phyloP scores from a whole-genome alignment of 1,140 invertebrate genomes.

The Metaphire vulgaris region DNA sequence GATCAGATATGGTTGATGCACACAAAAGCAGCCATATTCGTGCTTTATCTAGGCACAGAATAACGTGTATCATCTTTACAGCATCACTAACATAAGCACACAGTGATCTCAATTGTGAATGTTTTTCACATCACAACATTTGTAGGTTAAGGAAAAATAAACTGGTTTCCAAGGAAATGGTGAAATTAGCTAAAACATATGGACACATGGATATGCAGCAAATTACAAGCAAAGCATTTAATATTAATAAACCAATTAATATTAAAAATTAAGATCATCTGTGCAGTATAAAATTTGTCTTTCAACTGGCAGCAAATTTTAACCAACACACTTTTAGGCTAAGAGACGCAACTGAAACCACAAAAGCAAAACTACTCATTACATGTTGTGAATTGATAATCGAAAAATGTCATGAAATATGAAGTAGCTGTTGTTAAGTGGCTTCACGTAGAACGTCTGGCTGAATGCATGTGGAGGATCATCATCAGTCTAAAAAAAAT shows the following conservation, averaged over 20 bases:
- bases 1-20: too few species aligned
- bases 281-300: neutral
- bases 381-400: constrained; percentile 70
- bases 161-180: neutral
- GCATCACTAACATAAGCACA: too few species aligned
- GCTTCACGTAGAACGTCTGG: constrained; percentile 84
- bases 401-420: constrained; percentile 85
- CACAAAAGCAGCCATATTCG: too few species aligned
- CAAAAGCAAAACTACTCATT: neutral
- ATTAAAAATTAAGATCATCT: neutral
- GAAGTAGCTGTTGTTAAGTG: constrained; percentile 75
- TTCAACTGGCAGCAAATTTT: neutral
- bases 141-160: too few species aligned
- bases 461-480: constrained; percentile 83
- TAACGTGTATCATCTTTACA: too few species aligned
- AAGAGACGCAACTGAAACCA: neutral
- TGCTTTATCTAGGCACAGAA: too few species aligned
- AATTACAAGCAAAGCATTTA: neutral
- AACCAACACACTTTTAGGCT: neutral
- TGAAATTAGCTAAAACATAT: too few species aligned
- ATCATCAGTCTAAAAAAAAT: constrained; percentile 69
- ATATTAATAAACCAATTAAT: constrained; percentile 4
- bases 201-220: neutral
- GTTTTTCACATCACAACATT: too few species aligned
- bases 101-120: too few species aligned